Base-by-base conservation (phyloP, 1,140 invertebrate genomes). In the Agrilus planipennis region DNA sequence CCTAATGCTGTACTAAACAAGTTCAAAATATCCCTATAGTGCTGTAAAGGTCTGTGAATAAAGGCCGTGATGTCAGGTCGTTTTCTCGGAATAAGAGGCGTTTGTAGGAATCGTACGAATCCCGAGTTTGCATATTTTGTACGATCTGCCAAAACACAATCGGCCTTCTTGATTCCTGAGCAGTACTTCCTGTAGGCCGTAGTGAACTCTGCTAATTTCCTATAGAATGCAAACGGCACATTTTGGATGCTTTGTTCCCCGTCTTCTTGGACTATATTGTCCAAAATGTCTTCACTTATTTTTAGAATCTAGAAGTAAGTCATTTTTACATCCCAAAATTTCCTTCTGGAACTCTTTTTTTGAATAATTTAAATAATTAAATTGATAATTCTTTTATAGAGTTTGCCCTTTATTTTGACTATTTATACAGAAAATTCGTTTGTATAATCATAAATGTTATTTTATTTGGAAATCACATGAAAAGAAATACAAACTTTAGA, bases 41-140 rank as follows among this genome's bases (percentile, higher is more conserved):
- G 82, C 56, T 88, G 82, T 41, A 88, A 57, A 1, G 84, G 84
- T 49, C 82, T 77, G 46, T 87, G 79, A 23, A 88, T 70, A 35
- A 87, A 73, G 4, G 80, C 76, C 0, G 83, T 86, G 29, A 88
- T 72, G 58, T 88, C 84, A n/a, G 84, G 84, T 35, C 79, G 71
- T 55, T 79, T 70, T 42, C 80, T 66, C 2, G 83, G 83, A 49
- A 87, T 80, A 2, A 80, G 71, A 2, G 84, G 84, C 49, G 81
- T 80, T 21, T 76, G 79, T 38, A 83, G 75, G 48, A 85, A 73
- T 23, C 79, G 72, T 34, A 47, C 49, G 43, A 61, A 61, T 18
- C 59, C 58, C 16, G 54, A 58, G 47, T 53, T 59, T 30, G 49
- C 46, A 60, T 64, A 63, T 64, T 72, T 58, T 55, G 67, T 54